A percentile compares a stretch with the other conserved stretches of the same genome.
Conservation (phyloP, 2,113 vertebrate genomes). For the Columba janthina region DNA sequence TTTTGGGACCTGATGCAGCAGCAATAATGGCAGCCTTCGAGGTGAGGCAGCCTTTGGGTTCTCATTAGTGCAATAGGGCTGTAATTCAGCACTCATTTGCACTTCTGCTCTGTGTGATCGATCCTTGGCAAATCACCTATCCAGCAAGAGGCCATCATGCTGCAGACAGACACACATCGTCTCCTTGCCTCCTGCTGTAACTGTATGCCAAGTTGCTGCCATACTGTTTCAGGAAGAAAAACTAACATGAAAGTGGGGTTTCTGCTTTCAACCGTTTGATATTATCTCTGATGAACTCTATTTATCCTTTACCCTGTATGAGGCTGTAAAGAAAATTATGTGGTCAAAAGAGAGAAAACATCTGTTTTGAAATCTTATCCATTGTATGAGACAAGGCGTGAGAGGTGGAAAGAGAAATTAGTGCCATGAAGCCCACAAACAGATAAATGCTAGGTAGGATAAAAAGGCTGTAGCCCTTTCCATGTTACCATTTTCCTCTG, state of each 20-base stretch:
- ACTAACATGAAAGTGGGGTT: neutral
- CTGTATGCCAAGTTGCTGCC: neutral
- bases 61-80: constrained; percentile 11
- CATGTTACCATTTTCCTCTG: neutral
- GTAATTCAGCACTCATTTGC: neutral
- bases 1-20: constrained; percentile 21
- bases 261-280: neutral
- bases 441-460: neutral
- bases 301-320: neutral
- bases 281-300: neutral
- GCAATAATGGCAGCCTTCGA: constrained; percentile 18
- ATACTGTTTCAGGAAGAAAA: neutral
- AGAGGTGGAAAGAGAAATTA: neutral
- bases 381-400: neutral
- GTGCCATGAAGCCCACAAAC: neutral
- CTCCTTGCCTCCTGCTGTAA: neutral
- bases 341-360: neutral
- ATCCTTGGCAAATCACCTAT: neutral
- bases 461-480: neutral
- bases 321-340: neutral
- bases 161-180: fast-evolving
- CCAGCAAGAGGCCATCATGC: neutral
- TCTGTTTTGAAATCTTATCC: neutral
- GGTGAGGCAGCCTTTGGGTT: neutral
- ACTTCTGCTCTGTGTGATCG: neutral